Evolutionary conservation across 2,888 invertebrate species (phyloP), one percentile per base, ranked within the genome.

Genomic region (Auanema freiburgensis): DNA sequence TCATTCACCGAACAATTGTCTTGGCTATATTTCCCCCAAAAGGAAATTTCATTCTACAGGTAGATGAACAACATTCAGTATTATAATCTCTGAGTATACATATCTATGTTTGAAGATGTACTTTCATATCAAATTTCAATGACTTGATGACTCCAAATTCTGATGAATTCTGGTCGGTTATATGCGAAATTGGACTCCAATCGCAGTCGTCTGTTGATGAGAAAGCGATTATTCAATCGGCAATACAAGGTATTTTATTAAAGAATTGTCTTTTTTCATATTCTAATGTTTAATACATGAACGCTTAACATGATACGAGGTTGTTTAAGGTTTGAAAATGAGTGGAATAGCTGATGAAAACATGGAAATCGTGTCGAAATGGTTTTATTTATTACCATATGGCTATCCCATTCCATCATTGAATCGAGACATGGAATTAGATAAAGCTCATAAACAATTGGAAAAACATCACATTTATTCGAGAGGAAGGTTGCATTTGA

Each of bases 391-490:
- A 16, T 56, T 78, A 16, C 73, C 72, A 23, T 78, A 63, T 52
- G 78, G 78, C 33, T 78, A 78, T 53, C 78, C 78, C 1, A 72
- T 78, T 54, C 78, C 78, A n/a, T 72, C 76, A 11, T 43, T 73
- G 24, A 57, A 65, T 18, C 49, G 78, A 51, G 73, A 78, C 50
- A 42, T 43, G 11, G 70, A 75, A 44, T 46, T 78, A 59, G 51
- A 52, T 6, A 58, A 64, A 44, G 74, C 66, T n/a, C 67, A 76
- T 56, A 18, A 16, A 11, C 52, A 50, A 14, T 59, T 78, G 46
- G 71, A 77, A 49, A 23, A 57, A 14, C 46, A 74, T 33, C 21
- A 63, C 14, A 79, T 78, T 51, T 78, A 62, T 58, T 69, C 71
- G 23, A 44, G 78, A 12, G 77, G 77, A 43, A 52, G 77, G 69